Percentiles rank a stretch among this genome's conserved stretches.
phyloP scores from a whole-genome alignment of 2,113 vertebrate species.

The Barnardius zonarius region DNA sequence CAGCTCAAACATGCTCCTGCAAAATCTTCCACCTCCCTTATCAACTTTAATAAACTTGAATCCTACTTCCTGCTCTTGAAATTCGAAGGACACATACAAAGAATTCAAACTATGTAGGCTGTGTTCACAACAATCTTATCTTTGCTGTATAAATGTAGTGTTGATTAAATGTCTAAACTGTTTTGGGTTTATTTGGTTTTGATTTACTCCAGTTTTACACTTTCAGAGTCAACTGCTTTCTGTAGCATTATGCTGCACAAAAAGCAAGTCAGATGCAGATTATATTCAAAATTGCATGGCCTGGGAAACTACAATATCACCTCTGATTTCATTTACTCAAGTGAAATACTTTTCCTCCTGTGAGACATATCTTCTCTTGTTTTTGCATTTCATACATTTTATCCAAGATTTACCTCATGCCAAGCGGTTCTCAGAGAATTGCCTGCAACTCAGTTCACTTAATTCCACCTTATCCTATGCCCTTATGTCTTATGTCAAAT shows the following conservation, averaged over 20 bases:
- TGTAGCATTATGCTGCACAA: neutral
- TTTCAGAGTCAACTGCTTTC: neutral
- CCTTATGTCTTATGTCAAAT: neutral
- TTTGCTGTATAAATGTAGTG: neutral
- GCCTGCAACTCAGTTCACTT: neutral
- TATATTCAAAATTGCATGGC: neutral
- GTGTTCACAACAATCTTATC: neutral
- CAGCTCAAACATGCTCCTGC: neutral
- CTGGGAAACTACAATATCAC: neutral
- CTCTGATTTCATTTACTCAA: neutral
- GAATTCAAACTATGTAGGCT: neutral
- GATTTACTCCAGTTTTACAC: neutral
- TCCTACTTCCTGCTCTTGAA: conserved; percentile 10
- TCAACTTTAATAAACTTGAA: conserved; percentile 20
- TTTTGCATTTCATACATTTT: conserved; percentile 11
- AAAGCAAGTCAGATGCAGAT: neutral
- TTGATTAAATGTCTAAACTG: neutral
- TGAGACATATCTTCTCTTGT: conserved; percentile 1
- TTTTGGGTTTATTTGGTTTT: neutral
- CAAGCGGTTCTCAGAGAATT: neutral
- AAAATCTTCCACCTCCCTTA: conserved; percentile 31
- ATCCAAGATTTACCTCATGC: neutral
- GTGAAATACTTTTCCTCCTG: conserved; percentile 28
- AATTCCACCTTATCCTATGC: neutral
- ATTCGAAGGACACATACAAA: neutral